Evolutionary conservation across 2,797 vertebrate species (phyloP).

Genomic region (Podarcis lilfordi): DNA sequence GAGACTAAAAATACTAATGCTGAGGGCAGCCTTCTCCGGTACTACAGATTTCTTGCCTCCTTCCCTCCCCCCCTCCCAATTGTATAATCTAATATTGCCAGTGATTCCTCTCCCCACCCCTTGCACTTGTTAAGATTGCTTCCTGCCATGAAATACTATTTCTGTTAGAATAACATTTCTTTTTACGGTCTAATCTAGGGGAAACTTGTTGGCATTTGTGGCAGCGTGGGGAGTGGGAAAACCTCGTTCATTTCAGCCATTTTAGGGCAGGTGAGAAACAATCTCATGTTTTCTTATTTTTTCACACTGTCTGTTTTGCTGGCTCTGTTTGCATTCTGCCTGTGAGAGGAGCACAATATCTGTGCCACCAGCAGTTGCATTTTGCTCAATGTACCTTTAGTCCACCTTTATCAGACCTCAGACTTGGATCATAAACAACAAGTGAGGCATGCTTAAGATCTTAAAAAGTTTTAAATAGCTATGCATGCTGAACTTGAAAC

Average conservation of each 20-base stretch:
- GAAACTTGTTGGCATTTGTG: conserved; percentile 91
- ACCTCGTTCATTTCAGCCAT: conserved; percentile 91
- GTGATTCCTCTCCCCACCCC: neutral
- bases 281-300: conserved; percentile 3
- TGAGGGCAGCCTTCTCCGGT: neutral
- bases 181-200: conserved; percentile 77
- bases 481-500: neutral
- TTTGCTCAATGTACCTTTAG: neutral
- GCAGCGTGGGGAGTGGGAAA: conserved; percentile 93
- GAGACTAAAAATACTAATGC: neutral
- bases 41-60: neutral
- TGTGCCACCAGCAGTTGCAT: neutral
- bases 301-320: neutral
- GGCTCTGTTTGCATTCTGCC: neutral
- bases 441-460: neutral
- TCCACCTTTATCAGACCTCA: neutral
- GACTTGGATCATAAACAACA: neutral
- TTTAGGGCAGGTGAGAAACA: conserved; percentile 88
- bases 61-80: neutral
- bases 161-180: neutral
- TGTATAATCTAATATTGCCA: neutral
- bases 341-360: neutral
- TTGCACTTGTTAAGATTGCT: neutral
- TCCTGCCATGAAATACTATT: neutral
- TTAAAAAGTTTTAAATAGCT: neutral